phyloP scores from a whole-genome alignment of 2,888 invertebrate species.

The Nipponacmea schrenckii region DNA sequence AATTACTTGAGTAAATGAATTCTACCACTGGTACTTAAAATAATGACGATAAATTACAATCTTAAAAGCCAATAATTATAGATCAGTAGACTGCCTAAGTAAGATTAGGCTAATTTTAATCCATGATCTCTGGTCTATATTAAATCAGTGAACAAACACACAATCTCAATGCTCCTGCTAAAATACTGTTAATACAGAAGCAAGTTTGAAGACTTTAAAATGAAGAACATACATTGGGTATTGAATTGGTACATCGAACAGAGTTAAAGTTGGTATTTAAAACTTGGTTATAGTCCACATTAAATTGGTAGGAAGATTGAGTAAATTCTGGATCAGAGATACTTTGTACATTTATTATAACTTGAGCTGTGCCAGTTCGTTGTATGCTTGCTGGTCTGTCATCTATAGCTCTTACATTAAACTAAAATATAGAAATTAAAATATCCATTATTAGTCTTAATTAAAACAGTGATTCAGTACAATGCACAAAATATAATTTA shows the following conservation, averaged over 20 bases:
- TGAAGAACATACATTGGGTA: neutral
- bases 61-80: no score
- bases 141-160: no score
- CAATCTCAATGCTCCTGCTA: no score
- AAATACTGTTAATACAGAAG: no score
- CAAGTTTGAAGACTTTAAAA: no score
- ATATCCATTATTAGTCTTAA: neutral
- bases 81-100: no score
- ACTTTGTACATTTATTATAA: slow-evolving; percentile 50
- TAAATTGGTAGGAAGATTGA: slow-evolving; percentile 41
- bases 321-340: slow-evolving; percentile 49
- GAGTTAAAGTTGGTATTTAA: slow-evolving; percentile 41
- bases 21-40: no score
- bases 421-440: slow-evolving; percentile 34
- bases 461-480: neutral
- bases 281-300: slow-evolving; percentile 47
- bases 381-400: slow-evolving; percentile 42
- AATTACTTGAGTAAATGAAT: no score
- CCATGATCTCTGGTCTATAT: no score
- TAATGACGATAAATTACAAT: no score
- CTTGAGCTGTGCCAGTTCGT: slow-evolving; percentile 36
- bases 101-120: no score
- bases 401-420: slow-evolving; percentile 47
- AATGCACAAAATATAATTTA: no score
- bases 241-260: slow-evolving; percentile 21